Base-by-base conservation (phyloP, 1,140 invertebrate genomes). In the Diorhabda carinulata region DNA sequence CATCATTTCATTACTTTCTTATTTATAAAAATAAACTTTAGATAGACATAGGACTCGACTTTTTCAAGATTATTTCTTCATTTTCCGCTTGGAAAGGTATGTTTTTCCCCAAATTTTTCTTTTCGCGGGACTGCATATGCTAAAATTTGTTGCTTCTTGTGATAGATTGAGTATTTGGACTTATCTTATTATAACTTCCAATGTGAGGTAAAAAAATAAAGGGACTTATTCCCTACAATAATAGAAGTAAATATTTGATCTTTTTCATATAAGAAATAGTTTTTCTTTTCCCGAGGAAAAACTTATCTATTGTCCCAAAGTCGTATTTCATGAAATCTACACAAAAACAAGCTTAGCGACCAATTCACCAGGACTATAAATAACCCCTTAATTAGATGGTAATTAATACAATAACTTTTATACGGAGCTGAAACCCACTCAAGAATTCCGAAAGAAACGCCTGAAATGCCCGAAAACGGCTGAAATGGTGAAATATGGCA, bases 401-500 rank as follows among this genome's bases (percentile, higher is more conserved):
- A 73, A 73, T 73, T 69, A 73, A 71, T 73, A 69, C 72, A 68
- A 71, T 70, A 72, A 66, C 68, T 72, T n/a, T 41, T 43, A 60
- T 56, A 57, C 43, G 58, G 43, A 7, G 44, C 62, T 57, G 61
- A 61, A 64, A 57, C 42, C 9, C 42, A 57, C 43, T 63, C 62
- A 44, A 62, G 47, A 66, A 59, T 42, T 40, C 40, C 62, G 64
- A 60, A 43, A 40, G 63, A 45, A 61, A 62, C 56, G 68, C 43
- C 67, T 57, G 59, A 64, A 68, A 68, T 10, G 44, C 60, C 42
- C 44, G 45, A 44, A 47, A 61, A 63, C 61, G 57, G 44, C 60
- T 61, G 67, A 52, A 70, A 57, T 70, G 64, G 70, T 73, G 72
- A 73, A 64, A 67, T 73, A 73, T 71, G 69, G 72, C 67, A 57